These are phyloP conservation scores for Dryoscopus gambensis DNA, from an alignment of 2,113 vertebrate genomes.

Conservation along the genomic window DNA sequence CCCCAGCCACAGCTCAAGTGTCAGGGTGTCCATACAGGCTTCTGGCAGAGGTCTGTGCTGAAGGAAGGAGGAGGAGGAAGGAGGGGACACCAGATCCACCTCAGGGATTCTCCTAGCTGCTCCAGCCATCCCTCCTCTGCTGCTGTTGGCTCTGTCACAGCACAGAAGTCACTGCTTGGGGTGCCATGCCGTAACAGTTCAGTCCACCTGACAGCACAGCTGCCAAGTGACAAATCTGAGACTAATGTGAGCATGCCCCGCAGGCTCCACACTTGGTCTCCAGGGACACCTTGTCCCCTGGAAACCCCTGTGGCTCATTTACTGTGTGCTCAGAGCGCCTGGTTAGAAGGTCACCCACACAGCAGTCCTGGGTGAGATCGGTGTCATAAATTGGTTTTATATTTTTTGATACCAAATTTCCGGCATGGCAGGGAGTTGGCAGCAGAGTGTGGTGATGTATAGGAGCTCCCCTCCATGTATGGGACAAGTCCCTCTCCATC, in stretches of 20 bases:
- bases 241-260: no score
- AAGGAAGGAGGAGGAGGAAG: background rate
- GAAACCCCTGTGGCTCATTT: background rate
- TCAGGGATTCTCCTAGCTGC: background rate
- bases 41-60: background rate
- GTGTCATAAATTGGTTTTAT: background rate
- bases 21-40: rapidly evolving
- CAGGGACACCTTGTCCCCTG: rapidly evolving
- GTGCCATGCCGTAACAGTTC: rapidly evolving
- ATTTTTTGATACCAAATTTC: background rate
- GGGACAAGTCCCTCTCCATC: background rate
- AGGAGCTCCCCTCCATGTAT: background rate
- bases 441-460: background rate
- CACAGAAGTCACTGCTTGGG: rapidly evolving
- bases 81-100: background rate
- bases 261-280: rapidly evolving
- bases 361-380: rapidly evolving
- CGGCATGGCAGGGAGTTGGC: rapidly evolving
- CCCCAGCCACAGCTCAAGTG: rapidly evolving
- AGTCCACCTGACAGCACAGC: background rate
- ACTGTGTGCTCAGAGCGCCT: rapidly evolving
- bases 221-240: background rate
- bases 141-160: background rate
- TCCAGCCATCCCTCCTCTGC: background rate
- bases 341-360: background rate